Percentiles rank a stretch among this genome's conserved stretches.
Conservation (phyloP, 2,113 vertebrate species). For the Eretmochelys imbricata region DNA sequence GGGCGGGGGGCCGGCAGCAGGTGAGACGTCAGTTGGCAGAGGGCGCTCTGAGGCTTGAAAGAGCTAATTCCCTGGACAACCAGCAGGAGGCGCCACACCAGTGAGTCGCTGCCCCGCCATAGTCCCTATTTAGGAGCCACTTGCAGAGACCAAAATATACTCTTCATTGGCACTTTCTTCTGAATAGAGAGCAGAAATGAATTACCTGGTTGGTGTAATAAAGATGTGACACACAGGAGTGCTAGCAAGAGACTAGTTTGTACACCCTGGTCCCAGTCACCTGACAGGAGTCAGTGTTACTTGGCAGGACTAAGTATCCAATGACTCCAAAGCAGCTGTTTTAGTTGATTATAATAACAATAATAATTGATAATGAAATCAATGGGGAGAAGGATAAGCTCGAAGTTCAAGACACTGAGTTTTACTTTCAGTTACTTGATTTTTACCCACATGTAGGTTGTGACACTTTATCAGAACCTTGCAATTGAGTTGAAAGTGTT, state of each 20-base stretch:
- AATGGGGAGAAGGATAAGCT: background rate
- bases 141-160: slow-evolving; percentile 47
- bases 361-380: slow-evolving; percentile 11
- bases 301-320: background rate
- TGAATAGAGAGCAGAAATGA: background rate
- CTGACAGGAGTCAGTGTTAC: background rate
- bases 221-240: background rate
- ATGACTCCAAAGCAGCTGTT: slow-evolving; percentile 8
- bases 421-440: background rate
- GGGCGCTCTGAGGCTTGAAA: too few species aligned
- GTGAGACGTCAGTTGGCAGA: too few species aligned
- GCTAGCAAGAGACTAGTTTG: background rate
- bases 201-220: slow-evolving; percentile 6
- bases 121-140: slow-evolving; percentile 33
- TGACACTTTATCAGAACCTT: background rate
- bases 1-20: too few species aligned
- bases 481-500: background rate
- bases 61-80: too few species aligned
- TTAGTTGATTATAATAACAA: slow-evolving; percentile 28
- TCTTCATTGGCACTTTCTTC: slow-evolving; percentile 10
- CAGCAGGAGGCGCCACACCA: too few species aligned
- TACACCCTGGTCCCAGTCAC: slow-evolving; percentile 17
- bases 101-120: too few species aligned
- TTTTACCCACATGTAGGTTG: background rate
- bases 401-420: background rate